phyloP scores from a whole-genome alignment of 2,797 vertebrate genomes.

The Sebastes cheni region DNA sequence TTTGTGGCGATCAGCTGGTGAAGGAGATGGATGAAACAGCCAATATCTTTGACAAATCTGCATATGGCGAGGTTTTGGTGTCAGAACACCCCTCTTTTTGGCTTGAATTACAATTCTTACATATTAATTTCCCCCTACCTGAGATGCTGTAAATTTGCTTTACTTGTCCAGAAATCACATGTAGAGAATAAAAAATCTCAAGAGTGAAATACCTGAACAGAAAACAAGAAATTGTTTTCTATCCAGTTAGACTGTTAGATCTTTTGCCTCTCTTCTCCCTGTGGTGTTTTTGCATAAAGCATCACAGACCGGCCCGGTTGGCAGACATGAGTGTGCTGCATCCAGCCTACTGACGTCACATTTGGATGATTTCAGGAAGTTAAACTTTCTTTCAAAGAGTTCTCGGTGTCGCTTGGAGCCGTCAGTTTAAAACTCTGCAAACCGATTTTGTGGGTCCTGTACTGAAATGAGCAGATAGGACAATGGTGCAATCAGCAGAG shows the following conservation, averaged over 20 bases:
- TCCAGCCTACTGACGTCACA: slow-evolving; percentile 20
- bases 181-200: not conserved
- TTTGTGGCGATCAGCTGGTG: too few species aligned
- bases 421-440: not conserved
- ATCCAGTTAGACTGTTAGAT: slow-evolving; percentile 8
- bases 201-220: not conserved
- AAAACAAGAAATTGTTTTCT: not conserved
- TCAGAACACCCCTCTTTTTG: not conserved
- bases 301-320: slow-evolving; percentile 27
- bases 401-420: not conserved
- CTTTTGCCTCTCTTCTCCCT: slow-evolving; percentile 11
- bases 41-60: too few species aligned
- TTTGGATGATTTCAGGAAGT: slow-evolving; percentile 1
- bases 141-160: not conserved
- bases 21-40: too few species aligned
- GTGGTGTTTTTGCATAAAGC: slow-evolving; percentile 22
- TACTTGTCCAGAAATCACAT: not conserved
- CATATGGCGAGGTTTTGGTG: not conserved
- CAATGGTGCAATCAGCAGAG: slow-evolving; percentile 15
- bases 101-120: not conserved
- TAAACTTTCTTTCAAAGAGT: slow-evolving; percentile 1
- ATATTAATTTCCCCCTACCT: not conserved
- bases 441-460: not conserved
- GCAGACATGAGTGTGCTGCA: not conserved
- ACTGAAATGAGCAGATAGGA: slow-evolving; percentile 2